phyloP scores from a whole-genome alignment of 2,797 vertebrate species.

The Vespertilio murinus region DNA sequence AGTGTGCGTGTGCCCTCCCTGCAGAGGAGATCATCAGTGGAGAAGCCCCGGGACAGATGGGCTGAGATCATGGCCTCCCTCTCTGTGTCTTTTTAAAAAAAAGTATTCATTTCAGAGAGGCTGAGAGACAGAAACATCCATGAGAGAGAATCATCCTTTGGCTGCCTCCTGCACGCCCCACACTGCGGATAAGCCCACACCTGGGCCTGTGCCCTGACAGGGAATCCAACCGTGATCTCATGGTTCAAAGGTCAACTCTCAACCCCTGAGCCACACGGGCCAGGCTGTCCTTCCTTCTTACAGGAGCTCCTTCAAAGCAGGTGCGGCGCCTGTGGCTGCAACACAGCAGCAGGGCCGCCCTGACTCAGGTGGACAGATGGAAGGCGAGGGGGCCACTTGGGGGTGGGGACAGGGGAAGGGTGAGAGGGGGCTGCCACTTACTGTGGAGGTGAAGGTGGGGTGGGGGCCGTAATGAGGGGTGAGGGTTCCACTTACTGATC shows the following conservation, averaged over 20 bases:
- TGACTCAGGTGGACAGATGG: neutral
- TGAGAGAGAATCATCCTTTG: too few species aligned
- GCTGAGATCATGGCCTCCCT: neutral
- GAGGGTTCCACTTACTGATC: conserved; percentile 77
- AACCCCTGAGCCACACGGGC: too few species aligned
- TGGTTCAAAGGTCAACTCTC: too few species aligned
- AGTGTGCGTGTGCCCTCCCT: neutral
- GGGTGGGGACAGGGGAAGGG: neutral
- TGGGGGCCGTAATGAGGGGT: neutral
- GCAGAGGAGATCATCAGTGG: neutral
- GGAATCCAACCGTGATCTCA: too few species aligned
- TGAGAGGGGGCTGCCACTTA: conserved; percentile 49
- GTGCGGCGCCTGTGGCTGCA: neutral
- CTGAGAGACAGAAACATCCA: too few species aligned
- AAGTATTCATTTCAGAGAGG: too few species aligned
- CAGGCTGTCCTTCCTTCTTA: neutral
- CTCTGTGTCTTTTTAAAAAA: neutral
- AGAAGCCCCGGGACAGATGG: neutral
- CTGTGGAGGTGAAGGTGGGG: conserved; percentile 48
- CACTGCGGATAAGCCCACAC: too few species aligned
- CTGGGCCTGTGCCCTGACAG: too few species aligned
- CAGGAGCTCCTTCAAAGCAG: neutral
- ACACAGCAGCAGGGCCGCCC: neutral
- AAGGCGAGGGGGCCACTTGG: neutral
- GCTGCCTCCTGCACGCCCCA: too few species aligned